phyloP scores from a whole-genome alignment of 2,113 vertebrate species.

The Pterocles gutturalis region DNA sequence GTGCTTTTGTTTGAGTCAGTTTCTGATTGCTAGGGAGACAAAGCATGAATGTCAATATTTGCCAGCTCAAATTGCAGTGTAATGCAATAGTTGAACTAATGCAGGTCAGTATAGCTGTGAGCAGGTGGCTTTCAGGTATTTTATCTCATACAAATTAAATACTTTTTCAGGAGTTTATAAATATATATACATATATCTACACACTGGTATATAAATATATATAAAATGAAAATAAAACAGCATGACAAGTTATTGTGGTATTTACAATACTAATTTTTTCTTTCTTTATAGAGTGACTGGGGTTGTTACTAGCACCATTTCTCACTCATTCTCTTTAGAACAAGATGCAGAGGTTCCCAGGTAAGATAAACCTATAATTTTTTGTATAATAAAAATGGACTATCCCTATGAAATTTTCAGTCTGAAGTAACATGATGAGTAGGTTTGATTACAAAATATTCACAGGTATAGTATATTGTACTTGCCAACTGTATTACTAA shows the following conservation, averaged over 20 bases:
- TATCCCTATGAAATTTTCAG: not conserved
- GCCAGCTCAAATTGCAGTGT: slow-evolving; percentile 24
- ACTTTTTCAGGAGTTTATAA: not conserved
- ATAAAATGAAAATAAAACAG: not conserved
- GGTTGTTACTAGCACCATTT: not conserved
- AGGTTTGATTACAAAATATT: not conserved
- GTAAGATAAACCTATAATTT: slow-evolving; percentile 42
- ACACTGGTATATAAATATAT: not conserved
- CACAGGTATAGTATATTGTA: not conserved
- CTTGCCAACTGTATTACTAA: not conserved
- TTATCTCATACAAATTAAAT: not conserved
- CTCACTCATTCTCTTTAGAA: slow-evolving; percentile 27
- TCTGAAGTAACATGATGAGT: not conserved
- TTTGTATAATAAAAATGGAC: not conserved
- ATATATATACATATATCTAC: not conserved
- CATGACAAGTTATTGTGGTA: not conserved
- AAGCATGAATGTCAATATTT: slow-evolving; percentile 56
- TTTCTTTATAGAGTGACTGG: slow-evolving; percentile 38
- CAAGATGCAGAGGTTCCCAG: slow-evolving; percentile 46
- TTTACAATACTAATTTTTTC: not conserved
- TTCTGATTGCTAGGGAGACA: slow-evolving; percentile 72
- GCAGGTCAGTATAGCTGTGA: not conserved
- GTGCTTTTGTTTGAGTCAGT: slow-evolving; percentile 54
- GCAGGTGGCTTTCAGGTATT: not conserved
- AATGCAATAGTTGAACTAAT: not conserved